These are phyloP conservation scores for Meiosimyza platycephala DNA, from an alignment of 2,888 invertebrate genomes.

Conservation along the genomic window DNA sequence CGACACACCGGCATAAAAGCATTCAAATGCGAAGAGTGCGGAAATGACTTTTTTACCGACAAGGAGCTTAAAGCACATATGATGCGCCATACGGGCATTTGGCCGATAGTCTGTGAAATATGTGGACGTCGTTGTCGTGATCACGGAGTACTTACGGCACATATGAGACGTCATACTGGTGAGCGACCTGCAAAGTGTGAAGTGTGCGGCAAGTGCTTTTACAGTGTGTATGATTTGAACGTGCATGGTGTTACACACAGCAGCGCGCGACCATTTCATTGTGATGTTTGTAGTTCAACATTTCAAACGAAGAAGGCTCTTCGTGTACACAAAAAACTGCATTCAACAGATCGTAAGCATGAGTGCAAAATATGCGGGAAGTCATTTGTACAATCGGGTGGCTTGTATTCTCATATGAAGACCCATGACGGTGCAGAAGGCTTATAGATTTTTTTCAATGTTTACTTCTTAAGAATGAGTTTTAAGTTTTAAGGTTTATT, in stretches of 20 bases:
- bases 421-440: constrained; percentile 9
- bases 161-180: constrained; percentile 75
- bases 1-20: constrained; percentile 29
- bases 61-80: constrained; percentile 46
- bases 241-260: constrained; percentile 74
- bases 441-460: too few species aligned
- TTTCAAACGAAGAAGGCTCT: constrained; percentile 45
- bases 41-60: constrained; percentile 40
- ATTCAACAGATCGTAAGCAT: constrained; percentile 41
- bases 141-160: constrained; percentile 68
- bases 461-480: too few species aligned
- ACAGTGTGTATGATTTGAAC: constrained; percentile 67
- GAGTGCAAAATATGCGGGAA: constrained; percentile 45
- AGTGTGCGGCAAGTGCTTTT: constrained; percentile 72
- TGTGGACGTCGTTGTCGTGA: constrained; percentile 39
- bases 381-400: constrained; percentile 47
- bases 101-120: constrained; percentile 42
- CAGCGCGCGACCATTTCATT: constrained; percentile 74
- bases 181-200: constrained; percentile 74
- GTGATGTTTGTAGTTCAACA: constrained; percentile 69
- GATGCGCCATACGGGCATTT: constrained; percentile 41
- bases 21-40: constrained; percentile 43
- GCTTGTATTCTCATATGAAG: constrained; percentile 46
- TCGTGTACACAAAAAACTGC: constrained; percentile 43
- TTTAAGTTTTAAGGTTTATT: too few species aligned